Evolutionary conservation across 2,888 invertebrate species (phyloP).

Genomic region (Agriopis leucophaearia): DNA sequence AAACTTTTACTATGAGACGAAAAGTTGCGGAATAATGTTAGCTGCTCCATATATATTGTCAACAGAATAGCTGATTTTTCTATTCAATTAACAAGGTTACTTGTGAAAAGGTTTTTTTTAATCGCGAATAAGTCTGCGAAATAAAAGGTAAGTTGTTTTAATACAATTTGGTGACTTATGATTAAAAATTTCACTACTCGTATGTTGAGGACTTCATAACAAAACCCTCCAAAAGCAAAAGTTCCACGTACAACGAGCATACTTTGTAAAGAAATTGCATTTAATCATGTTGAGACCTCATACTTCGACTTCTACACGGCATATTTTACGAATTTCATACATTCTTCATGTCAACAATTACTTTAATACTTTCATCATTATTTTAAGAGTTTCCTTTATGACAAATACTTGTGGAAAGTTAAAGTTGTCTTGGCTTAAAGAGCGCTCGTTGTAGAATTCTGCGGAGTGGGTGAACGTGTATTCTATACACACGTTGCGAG

Average conservation of each 20-base stretch:
- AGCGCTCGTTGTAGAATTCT: slow-evolving; percentile 47
- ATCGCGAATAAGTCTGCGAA: no score
- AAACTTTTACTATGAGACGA: no score
- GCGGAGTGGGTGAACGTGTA: slow-evolving; percentile 39
- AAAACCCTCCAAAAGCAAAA: slow-evolving; percentile 69
- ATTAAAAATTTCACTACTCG: slow-evolving; percentile 53
- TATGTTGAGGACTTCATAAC: slow-evolving; percentile 59
- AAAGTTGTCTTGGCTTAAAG: slow-evolving; percentile 53
- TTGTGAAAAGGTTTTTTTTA: not conserved
- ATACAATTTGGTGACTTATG: not conserved
- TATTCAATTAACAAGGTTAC: no score
- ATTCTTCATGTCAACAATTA: slow-evolving; percentile 80
- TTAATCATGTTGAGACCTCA: slow-evolving; percentile 79
- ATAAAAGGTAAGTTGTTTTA: no score
- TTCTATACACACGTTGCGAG: slow-evolving; percentile 32
- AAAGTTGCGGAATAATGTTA: no score
- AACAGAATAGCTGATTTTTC: no score
- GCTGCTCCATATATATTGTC: no score
- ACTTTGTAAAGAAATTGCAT: slow-evolving; percentile 84
- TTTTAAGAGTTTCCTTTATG: slow-evolving; percentile 63
- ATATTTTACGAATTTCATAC: slow-evolving; percentile 75
- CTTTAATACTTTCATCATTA: slow-evolving; percentile 73
- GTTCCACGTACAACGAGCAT: slow-evolving; percentile 72
- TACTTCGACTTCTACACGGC: slow-evolving; percentile 71
- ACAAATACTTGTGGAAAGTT: slow-evolving; percentile 73